Evolutionary conservation across 2,113 vertebrate genomes (phyloP), one percentile per base, ranked within the genome.

Genomic region (Rhabdomys dilectus): DNA sequence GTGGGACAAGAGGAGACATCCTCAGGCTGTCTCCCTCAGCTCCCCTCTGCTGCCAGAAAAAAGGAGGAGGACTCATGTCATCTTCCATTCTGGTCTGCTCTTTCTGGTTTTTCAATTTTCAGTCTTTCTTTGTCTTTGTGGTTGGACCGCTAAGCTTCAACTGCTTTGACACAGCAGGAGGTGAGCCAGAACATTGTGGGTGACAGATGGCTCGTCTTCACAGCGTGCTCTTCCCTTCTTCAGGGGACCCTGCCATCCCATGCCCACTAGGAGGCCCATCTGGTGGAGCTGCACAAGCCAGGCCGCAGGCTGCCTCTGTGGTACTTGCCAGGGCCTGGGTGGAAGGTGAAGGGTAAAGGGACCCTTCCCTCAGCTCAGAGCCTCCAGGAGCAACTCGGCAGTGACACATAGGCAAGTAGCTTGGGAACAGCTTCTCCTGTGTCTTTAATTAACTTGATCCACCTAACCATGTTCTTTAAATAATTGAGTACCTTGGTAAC

Each of bases 381-480:
- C 42, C 22, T 66, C 31, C 17, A 13, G 21, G 72, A 36, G 75
- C n/a, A 85, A 42, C 42, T 60, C 34, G 1, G 26, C 75, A 24
- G 53, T 88, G 86, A 82, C 70, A 96, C 9, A 15, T 22, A 77
- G 73, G 48, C 5, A 53, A 86, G 42, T 16, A 92, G 24, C 72
- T n/a, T 0, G 24, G 6, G 72, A 91, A 53, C 26, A 89, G 92
- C 51, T 87, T 93, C 77, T 7, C 88, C 13, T 53, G 62, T 12
- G 62, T 88, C 91, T 95, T 98, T 91, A 98, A 96, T 97, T 92
- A 98, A 91, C 64, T 64, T 34, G 92, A 94, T 96, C 19, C 3
- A 92, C 85, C 93, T 92, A 80, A 96, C 91, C 62, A 89, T 2
- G 16, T 45, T 60, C 66, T 82, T 97, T 96, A 97, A 98, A 96